Base-by-base conservation (phyloP, 2,113 vertebrate species). In the Takifugu bimaculatus region DNA sequence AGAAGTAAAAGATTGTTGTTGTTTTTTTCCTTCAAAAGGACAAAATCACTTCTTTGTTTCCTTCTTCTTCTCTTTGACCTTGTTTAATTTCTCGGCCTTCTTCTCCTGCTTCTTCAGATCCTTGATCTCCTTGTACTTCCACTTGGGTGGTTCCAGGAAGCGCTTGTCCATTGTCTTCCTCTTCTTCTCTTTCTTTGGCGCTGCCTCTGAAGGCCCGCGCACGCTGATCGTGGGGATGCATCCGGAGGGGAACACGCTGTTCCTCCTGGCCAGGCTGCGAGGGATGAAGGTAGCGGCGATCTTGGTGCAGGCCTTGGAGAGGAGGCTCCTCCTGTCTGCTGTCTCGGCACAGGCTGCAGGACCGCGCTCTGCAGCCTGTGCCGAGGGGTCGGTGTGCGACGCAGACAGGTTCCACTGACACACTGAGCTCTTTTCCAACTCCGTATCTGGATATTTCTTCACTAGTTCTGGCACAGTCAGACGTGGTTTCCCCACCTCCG, bases 111-210 rank as follows among this genome's bases (percentile, higher is more conserved):
- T 92, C 78, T 84, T 93, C 75, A 92, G 77, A 1, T 91, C 87
- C 71, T 86, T 91, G 53, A 87, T 80, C 74, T 89, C 74, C 81
- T 93, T 94, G 86, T 95, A 94, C 57, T 44, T 89, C 94, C 94
- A 95, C 45, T 77, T 73, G 0, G 94, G 94, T 0, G 84, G 91
- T 57, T 91, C 81, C 74, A 96, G 83, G 1, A 77, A 79, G 13
- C 85, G 75, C 49, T 74, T 81, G 0, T 76, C 75, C 57, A 51
- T 78, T 20, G 83, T 82, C 60, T 62, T 87, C 71, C 82, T 78
- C 64, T 51, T 43, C 29, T 82, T 85, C 10, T 72, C 76, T 53
- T 78, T 55, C 57, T 74, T 43, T 7, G 65, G 50, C 0, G 81
- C 28, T 0, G 73, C 51, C 0, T 83, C 68, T 0, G 80, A 20